A percentile compares a stretch with the other conserved stretches of the same genome.
Conservation (phyloP, 2,888 invertebrate genomes). For the Xanthorhoe designata region DNA sequence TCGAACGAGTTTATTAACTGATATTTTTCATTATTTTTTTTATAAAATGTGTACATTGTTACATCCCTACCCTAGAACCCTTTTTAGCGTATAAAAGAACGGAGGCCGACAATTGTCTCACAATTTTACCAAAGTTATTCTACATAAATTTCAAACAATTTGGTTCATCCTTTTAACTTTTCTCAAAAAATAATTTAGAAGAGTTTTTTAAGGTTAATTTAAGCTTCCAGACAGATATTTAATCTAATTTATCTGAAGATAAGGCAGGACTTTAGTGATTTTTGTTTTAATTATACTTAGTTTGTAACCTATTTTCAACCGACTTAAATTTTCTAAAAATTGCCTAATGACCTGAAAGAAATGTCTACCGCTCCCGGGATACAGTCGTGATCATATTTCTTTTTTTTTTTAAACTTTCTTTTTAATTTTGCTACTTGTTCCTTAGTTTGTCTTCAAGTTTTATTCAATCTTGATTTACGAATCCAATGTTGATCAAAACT, state of each 20-base stretch:
- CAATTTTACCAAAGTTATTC: constrained; percentile 13
- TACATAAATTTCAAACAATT: constrained; percentile 12
- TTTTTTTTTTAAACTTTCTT: no score
- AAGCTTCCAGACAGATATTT: neutral
- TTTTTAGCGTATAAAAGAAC: constrained; percentile 9
- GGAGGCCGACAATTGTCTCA: constrained; percentile 1
- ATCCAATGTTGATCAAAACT: no score
- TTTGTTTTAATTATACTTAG: neutral
- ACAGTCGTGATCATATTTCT: no score
- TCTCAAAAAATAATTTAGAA: constrained; percentile 1
- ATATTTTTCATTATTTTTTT: no score
- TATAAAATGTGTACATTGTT: neutral
- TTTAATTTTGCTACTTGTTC: no score
- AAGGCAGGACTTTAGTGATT: neutral
- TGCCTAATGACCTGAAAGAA: no score
- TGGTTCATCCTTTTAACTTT: neutral
- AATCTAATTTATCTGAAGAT: neutral
- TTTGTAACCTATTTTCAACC: no score
- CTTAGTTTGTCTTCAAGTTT: no score
- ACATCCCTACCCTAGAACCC: constrained; percentile 1
- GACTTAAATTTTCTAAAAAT: no score
- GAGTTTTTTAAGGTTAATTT: neutral
- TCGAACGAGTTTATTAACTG: no score
- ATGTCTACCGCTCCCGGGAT: no score
- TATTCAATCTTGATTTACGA: no score